These are phyloP conservation scores for Oncorhynchus gorbuscha DNA, from an alignment of 2,113 vertebrate species.

Conservation along the genomic window DNA sequence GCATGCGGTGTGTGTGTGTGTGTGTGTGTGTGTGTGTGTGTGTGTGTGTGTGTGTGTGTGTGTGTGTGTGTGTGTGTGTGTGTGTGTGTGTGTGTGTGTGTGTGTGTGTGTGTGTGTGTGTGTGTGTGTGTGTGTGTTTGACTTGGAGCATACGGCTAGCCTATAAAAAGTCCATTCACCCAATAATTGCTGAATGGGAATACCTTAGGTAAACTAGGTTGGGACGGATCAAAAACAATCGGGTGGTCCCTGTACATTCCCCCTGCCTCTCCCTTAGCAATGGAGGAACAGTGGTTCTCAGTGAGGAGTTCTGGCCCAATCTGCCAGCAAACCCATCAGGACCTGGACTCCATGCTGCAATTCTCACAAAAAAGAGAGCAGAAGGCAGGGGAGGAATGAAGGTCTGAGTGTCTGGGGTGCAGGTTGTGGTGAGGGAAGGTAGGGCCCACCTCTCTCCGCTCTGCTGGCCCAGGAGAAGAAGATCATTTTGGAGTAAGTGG, in stretches of 20 bases:
- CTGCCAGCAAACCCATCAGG: conserved; percentile 56
- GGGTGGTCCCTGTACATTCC: conserved; percentile 40
- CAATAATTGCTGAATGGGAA: conserved; percentile 43
- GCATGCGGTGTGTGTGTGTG: neutral
- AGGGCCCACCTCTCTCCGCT: no score
- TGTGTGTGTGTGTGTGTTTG: neutral
- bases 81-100: neutral
- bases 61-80: no score
- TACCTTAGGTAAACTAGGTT: conserved; percentile 43
- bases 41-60: no score
- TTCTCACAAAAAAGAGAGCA: conserved; percentile 19
- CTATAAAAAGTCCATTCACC: conserved; percentile 45
- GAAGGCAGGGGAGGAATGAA: conserved; percentile 12
- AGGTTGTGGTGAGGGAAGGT: no score
- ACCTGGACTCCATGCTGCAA: conserved; percentile 39
- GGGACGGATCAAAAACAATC: conserved; percentile 48
- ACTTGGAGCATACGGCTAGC: conserved; percentile 12
- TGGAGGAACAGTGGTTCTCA: conserved; percentile 48
- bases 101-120: no score
- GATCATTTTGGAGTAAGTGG: neutral
- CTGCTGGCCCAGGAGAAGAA: no score
- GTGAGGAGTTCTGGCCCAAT: conserved; percentile 41
- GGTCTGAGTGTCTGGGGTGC: conserved; percentile 10
- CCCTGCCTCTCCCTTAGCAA: conserved; percentile 35
- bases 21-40: no score